These are phyloP conservation scores for Lepisosteus osseus DNA, from an alignment of 2,113 vertebrate genomes.

Conservation along the genomic window DNA sequence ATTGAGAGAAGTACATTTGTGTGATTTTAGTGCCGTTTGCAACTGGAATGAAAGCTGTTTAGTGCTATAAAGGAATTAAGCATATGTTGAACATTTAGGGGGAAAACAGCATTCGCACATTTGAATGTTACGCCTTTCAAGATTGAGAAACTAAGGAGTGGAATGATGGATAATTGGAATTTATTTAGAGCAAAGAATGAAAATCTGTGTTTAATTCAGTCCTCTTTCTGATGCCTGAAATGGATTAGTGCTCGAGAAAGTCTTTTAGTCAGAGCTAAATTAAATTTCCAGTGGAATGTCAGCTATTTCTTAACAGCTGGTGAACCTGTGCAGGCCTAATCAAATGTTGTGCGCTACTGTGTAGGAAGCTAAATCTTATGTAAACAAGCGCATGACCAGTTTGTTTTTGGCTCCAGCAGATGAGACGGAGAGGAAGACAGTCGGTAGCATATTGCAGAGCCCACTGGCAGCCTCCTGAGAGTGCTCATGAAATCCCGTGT, in stretches of 20 bases:
- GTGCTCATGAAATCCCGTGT: slow-evolving; percentile 10
- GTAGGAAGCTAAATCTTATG: slow-evolving; percentile 11
- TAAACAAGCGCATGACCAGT: slow-evolving; percentile 3
- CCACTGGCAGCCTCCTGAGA: slow-evolving; percentile 2
- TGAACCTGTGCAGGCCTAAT: neutral
- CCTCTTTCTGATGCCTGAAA: slow-evolving; percentile 19
- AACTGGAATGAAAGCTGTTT: too few relatives aligned
- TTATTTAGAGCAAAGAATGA: neutral
- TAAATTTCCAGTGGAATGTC: slow-evolving; percentile 16
- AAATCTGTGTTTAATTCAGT: slow-evolving; percentile 1
- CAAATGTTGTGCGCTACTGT: neutral
- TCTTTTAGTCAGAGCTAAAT: slow-evolving; percentile 10
- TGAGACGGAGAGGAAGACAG: neutral
- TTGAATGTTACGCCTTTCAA: too few relatives aligned
- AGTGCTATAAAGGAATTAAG: too few relatives aligned
- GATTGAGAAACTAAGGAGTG: too few relatives aligned
- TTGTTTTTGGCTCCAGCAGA: neutral
- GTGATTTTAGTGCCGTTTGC: too few relatives aligned
- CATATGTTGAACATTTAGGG: too few relatives aligned
- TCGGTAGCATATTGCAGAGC: too few relatives aligned
- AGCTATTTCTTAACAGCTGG: neutral
- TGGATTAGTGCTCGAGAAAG: slow-evolving; percentile 17
- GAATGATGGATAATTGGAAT: neutral
- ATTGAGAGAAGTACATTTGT: neutral
- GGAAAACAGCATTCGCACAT: too few relatives aligned